Evolutionary conservation across 2,888 invertebrate genomes (phyloP).

Genomic region (Isoperla grammatica): DNA sequence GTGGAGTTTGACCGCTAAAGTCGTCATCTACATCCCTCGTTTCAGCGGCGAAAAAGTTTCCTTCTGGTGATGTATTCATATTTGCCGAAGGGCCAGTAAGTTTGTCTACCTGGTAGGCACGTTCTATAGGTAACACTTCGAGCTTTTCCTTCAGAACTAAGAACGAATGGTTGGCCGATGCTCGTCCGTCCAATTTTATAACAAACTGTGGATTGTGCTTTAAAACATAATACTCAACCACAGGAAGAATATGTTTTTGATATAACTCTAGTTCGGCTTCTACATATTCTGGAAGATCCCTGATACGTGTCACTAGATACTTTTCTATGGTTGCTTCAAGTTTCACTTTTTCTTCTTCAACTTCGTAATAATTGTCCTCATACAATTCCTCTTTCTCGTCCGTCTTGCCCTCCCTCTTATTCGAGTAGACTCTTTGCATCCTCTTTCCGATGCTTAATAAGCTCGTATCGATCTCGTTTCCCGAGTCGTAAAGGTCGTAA

Average conservation of each 20-base stretch:
- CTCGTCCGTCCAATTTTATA: conserved; percentile 55
- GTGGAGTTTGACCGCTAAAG: conserved; percentile 23
- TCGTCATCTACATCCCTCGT: too few species aligned
- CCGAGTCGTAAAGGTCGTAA: conserved; percentile 37
- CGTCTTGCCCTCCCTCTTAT: too few species aligned
- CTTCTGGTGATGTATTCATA: background rate
- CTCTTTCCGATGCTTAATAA: too few species aligned
- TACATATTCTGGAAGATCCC: conserved; percentile 46
- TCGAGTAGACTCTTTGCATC: too few species aligned
- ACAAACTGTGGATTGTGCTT: conserved; percentile 51
- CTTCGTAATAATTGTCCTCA: too few species aligned
- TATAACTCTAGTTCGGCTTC: conserved; percentile 50
- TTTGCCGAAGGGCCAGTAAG: too few species aligned
- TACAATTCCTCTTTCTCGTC: too few species aligned
- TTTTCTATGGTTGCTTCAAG: conserved; percentile 38
- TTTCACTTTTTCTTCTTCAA: conserved; percentile 12
- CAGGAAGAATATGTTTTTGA: conserved; percentile 43
- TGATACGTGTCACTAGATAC: conserved; percentile 48
- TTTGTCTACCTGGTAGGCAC: conserved; percentile 39
- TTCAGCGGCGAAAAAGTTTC: too few species aligned
- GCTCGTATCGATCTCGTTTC: conserved; percentile 35
- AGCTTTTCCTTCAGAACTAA: conserved; percentile 36
- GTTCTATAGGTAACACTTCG: conserved; percentile 44
- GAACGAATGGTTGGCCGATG: conserved; percentile 47
- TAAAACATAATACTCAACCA: conserved; percentile 49